Conservation (phyloP, 2,797 vertebrate species). For the Jordanella pulchra region DNA sequence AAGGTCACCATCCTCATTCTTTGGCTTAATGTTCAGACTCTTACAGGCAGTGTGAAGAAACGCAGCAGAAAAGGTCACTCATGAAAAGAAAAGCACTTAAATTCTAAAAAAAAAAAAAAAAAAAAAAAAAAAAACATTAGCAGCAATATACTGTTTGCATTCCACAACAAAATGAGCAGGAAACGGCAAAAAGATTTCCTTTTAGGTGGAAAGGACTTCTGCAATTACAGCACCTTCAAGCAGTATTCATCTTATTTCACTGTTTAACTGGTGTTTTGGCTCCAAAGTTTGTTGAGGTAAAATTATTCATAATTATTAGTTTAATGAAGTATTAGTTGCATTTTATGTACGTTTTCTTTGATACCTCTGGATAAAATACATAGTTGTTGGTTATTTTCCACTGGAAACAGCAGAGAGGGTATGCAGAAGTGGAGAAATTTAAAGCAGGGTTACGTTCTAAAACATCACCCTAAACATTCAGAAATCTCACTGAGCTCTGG, state of each 20-base stretch:
- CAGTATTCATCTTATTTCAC: neutral
- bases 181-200: neutral
- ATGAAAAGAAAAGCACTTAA: neutral
- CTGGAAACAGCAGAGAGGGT: neutral
- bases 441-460: neutral
- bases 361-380: neutral
- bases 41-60: conserved; percentile 12
- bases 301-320: neutral
- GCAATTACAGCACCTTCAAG: neutral
- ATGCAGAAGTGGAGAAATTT: neutral
- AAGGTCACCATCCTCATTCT: conserved; percentile 29
- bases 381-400: neutral
- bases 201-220: neutral
- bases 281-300: neutral
- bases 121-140: neutral
- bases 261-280: neutral
- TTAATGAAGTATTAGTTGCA: neutral
- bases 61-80: conserved; percentile 42
- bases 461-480: neutral
- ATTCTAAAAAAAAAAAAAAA: neutral
- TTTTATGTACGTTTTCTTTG: neutral
- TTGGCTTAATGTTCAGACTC: conserved; percentile 16
- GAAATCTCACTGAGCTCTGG: neutral
- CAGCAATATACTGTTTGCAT: conserved; percentile 4
- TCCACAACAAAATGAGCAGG: conserved; percentile 17